Evolutionary conservation across 2,113 vertebrate genomes (phyloP).

Genomic region (Sigmodon hispidus): DNA sequence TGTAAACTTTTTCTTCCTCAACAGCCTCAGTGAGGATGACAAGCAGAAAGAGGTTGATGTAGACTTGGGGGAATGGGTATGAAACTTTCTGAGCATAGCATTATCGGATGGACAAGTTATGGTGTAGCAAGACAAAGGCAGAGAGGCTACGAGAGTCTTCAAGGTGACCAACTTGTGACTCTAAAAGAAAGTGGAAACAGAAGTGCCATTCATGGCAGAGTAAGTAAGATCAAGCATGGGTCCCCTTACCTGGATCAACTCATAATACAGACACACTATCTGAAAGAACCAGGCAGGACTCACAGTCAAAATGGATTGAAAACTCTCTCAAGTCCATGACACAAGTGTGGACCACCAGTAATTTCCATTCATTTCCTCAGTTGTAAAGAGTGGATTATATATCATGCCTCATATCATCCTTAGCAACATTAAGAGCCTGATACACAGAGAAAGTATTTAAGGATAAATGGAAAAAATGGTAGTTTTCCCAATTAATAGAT

Average conservation of each 20-base stretch:
- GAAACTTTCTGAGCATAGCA: neutral
- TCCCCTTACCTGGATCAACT: neutral
- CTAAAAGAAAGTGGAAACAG: neutral
- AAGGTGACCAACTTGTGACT: too few species aligned
- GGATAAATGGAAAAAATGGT: neutral
- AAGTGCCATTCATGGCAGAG: neutral
- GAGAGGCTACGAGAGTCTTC: accelerated
- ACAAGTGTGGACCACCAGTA: neutral
- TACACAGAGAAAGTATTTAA: neutral
- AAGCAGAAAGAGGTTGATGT: neutral
- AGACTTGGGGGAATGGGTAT: neutral
- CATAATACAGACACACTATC: neutral
- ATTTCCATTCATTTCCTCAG: neutral
- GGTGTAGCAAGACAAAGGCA: accelerated
- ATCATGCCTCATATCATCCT: neutral
- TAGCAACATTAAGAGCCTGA: neutral
- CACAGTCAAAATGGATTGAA: neutral
- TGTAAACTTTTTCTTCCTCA: neutral
- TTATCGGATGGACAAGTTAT: neutral
- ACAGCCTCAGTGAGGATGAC: neutral
- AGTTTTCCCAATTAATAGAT: neutral
- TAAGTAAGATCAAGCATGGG: accelerated
- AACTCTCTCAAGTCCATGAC: neutral
- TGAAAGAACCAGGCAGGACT: neutral
- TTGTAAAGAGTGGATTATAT: neutral